Evolutionary conservation across 2,888 invertebrate species (phyloP).

Genomic region (Microplitis deprimator): DNA sequence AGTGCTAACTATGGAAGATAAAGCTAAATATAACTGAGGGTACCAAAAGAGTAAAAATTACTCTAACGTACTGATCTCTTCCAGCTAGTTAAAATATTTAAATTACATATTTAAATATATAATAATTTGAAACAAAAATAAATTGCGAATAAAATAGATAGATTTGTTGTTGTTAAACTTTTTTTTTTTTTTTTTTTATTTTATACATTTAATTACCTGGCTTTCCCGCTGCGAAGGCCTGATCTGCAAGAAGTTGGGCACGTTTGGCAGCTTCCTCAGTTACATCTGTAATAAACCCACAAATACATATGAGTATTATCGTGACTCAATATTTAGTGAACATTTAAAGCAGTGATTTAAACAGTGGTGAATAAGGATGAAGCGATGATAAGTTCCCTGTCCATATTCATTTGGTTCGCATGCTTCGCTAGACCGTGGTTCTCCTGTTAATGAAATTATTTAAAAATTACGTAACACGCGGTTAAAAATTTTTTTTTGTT

Average conservation of each 20-base stretch:
- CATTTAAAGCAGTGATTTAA: slow-evolving; percentile 70
- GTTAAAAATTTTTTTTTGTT: slow-evolving; percentile 52
- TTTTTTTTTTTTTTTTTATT: not conserved
- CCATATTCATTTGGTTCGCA: slow-evolving; percentile 68
- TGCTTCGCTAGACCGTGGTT: slow-evolving; percentile 69
- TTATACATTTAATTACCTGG: slow-evolving; percentile 61
- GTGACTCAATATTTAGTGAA: slow-evolving; percentile 47
- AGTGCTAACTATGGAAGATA: slow-evolving; percentile 72
- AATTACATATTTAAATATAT: slow-evolving; percentile 37
- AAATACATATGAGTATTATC: slow-evolving; percentile 45
- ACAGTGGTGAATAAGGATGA: slow-evolving; percentile 69
- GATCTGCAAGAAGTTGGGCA: slow-evolving; percentile 64
- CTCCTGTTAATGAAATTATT: slow-evolving; percentile 69
- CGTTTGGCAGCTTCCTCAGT: slow-evolving; percentile 69
- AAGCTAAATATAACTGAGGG: slow-evolving; percentile 72
- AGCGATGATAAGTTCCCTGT: slow-evolving; percentile 68
- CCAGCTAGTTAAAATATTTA: slow-evolving; percentile 56
- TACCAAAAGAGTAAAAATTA: slow-evolving; percentile 65
- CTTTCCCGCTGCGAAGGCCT: slow-evolving; percentile 56
- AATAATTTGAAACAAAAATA: not conserved
- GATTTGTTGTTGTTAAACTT: not conserved
- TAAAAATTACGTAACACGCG: slow-evolving; percentile 65
- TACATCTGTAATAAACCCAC: slow-evolving; percentile 60
- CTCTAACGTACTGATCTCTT: slow-evolving; percentile 61
- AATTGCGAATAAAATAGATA: slow-evolving; percentile 2